Evolutionary conservation across 2,797 vertebrate species (phyloP).

Genomic region (Xenopus petersii): DNA sequence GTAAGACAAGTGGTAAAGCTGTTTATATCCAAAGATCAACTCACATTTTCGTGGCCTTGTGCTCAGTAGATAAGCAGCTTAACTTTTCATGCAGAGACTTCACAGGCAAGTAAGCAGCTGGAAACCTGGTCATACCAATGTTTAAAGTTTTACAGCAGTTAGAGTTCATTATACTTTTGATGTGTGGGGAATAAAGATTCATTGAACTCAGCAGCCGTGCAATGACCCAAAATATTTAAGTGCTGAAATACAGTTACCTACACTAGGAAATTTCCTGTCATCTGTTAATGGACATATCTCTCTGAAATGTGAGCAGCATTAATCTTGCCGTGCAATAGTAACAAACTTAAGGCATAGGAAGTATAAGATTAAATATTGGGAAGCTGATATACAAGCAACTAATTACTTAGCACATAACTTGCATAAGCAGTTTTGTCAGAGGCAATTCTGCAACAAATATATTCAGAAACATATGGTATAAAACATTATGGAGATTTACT

Average conservation of each 20-base stretch:
- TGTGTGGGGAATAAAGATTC: slow-evolving; percentile 1
- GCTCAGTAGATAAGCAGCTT: slow-evolving; percentile 23
- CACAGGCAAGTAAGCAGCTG: background rate
- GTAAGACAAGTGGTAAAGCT: slow-evolving; percentile 39
- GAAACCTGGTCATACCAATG: background rate
- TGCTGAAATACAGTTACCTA: background rate
- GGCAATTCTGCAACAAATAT: too few species aligned
- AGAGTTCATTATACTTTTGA: slow-evolving; percentile 1
- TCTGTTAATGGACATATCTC: too few species aligned
- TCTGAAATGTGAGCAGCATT: too few species aligned
- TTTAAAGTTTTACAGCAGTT: background rate
- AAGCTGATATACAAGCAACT: too few species aligned
- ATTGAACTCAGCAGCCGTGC: slow-evolving; percentile 6
- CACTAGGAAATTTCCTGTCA: background rate
- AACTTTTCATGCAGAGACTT: slow-evolving; percentile 17
- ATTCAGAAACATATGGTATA: too few species aligned
- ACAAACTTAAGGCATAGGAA: too few species aligned
- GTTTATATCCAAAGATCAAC: slow-evolving; percentile 35
- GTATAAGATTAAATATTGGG: too few species aligned
- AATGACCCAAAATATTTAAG: slow-evolving; percentile 8
- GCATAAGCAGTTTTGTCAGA: too few species aligned
- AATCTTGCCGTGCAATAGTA: too few species aligned
- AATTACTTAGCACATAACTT: too few species aligned
- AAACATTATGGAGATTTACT: too few species aligned
- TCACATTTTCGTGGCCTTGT: slow-evolving; percentile 18